Conservation (phyloP, 1,140 invertebrate species). For the Megalonaias nervosa region DNA sequence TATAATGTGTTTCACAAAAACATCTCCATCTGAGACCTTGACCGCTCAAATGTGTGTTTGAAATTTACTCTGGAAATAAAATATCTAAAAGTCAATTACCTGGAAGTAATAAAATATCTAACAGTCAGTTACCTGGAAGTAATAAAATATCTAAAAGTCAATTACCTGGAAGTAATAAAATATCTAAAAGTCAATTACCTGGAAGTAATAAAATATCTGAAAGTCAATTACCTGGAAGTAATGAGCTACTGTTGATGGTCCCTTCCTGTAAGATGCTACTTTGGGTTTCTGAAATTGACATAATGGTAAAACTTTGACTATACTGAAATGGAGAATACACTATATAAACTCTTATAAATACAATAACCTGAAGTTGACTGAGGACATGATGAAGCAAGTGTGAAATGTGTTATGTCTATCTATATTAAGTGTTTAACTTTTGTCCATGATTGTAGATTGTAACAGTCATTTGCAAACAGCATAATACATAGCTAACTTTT, state of each 20-base stretch:
- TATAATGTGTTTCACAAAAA: background rate
- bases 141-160: background rate
- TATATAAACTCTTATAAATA: background rate
- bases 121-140: background rate
- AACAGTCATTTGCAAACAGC: no score
- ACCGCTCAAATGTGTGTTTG: background rate
- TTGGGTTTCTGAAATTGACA: background rate
- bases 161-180: background rate
- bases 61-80: background rate
- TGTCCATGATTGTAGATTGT: no score
- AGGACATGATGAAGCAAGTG: no score
- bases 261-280: conserved; percentile 41
- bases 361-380: background rate
- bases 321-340: background rate
- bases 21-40: background rate
- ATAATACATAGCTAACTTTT: no score
- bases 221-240: conserved; percentile 57
- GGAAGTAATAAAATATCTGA: background rate
- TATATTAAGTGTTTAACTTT: no score
- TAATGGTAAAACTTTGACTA: background rate
- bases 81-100: background rate
- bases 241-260: conserved; percentile 54
- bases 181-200: background rate
- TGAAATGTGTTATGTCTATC: no score
- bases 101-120: background rate